These are phyloP conservation scores for Mantis religiosa DNA, from an alignment of 2,888 invertebrate genomes.

Conservation along the genomic window DNA sequence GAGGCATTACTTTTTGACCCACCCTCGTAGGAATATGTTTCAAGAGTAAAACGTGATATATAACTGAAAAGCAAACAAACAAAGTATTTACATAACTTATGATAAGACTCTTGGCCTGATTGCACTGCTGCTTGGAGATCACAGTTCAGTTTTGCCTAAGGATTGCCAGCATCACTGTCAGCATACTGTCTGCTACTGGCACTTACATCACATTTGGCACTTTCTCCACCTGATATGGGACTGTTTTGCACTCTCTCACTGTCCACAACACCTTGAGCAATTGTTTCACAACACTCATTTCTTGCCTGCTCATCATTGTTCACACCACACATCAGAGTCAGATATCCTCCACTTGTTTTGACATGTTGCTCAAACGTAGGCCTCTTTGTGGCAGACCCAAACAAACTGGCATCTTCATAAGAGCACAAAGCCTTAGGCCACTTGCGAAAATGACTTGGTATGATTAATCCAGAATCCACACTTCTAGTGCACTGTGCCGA, in stretches of 20 bases:
- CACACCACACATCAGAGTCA: neutral
- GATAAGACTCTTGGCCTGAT: constrained; percentile 31
- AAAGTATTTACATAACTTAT: constrained; percentile 29
- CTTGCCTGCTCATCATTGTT: too few species aligned
- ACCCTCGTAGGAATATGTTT: too few species aligned
- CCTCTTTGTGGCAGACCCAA: neutral
- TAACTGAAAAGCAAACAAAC: too few species aligned
- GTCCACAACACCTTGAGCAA: neutral
- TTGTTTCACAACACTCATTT: too few species aligned
- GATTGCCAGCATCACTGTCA: neutral
- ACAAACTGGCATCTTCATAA: neutral
- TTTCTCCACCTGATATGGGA: neutral
- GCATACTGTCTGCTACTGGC: neutral
- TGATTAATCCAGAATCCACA: neutral
- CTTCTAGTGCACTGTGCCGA: neutral
- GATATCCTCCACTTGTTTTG: neutral
- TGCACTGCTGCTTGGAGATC: constrained; percentile 34
- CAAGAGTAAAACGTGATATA: too few species aligned
- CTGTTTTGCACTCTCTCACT: neutral
- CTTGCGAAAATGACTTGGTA: constrained; percentile 6
- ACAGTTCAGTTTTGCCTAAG: constrained; percentile 24
- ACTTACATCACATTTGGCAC: neutral
- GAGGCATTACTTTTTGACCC: too few species aligned
- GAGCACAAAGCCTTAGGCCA: neutral
- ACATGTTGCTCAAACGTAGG: neutral